Evolutionary conservation across 2,888 invertebrate genomes (phyloP), one percentile per base, ranked within the genome.

Genomic region (Camptogramma bilineatum): DNA sequence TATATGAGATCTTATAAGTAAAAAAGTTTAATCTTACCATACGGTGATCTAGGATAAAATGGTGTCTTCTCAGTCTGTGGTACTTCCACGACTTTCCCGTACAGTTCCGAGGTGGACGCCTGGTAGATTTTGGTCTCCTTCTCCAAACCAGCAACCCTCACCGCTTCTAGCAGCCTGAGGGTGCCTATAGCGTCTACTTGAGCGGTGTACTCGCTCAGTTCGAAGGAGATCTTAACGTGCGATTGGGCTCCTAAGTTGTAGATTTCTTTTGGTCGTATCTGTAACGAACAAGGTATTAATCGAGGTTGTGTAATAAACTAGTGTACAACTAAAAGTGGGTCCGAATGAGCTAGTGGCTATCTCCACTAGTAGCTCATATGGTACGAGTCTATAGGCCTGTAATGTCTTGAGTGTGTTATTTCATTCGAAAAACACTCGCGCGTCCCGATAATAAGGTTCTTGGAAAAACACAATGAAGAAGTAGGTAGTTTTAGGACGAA

Each of bases 181-280:
- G 98, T 98, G 10, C 99, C 99, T n/a, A 99, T 95, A 0, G 97
- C 99, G 87, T 99, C 98, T 0, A 99, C 99, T 93, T 99, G 99
- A 0, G 99, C 99, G 0, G 99, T 99, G 82, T 99, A 99, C 90
- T 99, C 99, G 78, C 99, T 98, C 67, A 99, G 93, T 82, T 99
- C 99, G 84, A 99, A 99, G 0, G 99, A 99, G 42, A 99, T 98
- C 93, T 99, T 99, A 1, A 99, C 99, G 89, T 99, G 99, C 73
- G 99, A 99, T 85, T 99, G 99, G 0, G 99, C 99, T 0, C 99
- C 99, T 69, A 99, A 94, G 93, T 99, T 99, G 86, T 99, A 99
- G 72, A 99, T 97, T 92, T 99, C 99, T 42, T 95, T 95, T 0
- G 99, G 99, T 76, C 90, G 94, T 83, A 82, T 94, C 95, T 93